Base-by-base conservation (phyloP, 1,140 invertebrate genomes). In the Brachionus koreanus region DNA sequence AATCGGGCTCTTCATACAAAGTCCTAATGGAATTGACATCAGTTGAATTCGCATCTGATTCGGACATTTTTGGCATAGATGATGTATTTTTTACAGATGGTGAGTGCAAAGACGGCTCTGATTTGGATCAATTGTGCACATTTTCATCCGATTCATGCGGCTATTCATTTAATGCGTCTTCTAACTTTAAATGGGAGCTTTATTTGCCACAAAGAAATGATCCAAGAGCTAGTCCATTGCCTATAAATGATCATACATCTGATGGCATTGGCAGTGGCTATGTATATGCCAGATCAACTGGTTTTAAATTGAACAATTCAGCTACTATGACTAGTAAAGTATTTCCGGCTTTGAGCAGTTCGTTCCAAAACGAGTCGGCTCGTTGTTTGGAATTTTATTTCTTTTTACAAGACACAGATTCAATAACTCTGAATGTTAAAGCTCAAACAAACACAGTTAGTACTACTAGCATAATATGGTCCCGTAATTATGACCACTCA, bases 321-420 rank as follows among this genome's bases (percentile, higher is more conserved):
- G 76, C 76, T 4, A 57, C 49, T 10, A 37, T 79, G 37, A 33
- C 39, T 4, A 65, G 79, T 65, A 35, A 23, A 49, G 19, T 67
- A 3, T 82, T 23, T 33, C 23, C 19, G 19, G 33, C 79, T 19
- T 42, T 57, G 33, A 57, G 49, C 37, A 46, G 39, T 46, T 46
- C 12, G n/a, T 19, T 61, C 7, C n/a, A 19, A 29, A 69, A 67
- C 29, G 35, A 82, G 4, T 33, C 37, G 33, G 16, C 79, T 10
- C 23, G 57, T 46, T 82, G 79, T 43, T 46, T 82, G 29, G 79
- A 82, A 37, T 82, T 82, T 37, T 82, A 82, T 43, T 82, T 65
- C 42, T 49, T 67, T 35, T 23, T 82, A 16, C 39, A 35, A 49
- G 65, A 43, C 39, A 67, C 61, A 16, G 39, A 82, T 37, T 25